Base-by-base conservation (phyloP, 2,797 vertebrate genomes). In the Spheniscus humboldti region DNA sequence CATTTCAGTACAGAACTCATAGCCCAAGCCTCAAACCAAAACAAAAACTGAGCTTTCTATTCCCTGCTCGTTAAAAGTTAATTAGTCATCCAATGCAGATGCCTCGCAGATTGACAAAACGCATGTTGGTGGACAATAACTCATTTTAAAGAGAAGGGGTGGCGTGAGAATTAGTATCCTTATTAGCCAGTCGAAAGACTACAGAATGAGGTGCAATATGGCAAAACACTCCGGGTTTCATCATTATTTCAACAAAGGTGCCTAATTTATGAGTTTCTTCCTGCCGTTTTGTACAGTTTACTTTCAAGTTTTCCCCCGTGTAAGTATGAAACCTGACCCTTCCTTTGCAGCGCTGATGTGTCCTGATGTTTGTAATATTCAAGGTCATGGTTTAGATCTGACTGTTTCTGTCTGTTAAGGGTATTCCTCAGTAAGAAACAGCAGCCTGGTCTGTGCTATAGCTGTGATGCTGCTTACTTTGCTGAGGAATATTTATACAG, bases 21-120 rank as follows among this genome's bases (percentile, higher is more conserved):
- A 82, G 76, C 24, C 33, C 3, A 39, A 81, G 74, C 48, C 62
- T 23, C 37, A 94, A 91, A 52, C 15, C 69, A 76, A 88, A 94
- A 60, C 72, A 88, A 84, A 67, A 48, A 4, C 18, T 24, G 47
- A 89, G 52, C 50, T 47, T 78, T 82, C 66, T 74, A 28, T 47
- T 92, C 79, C 60, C 86, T 35, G 4, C 30, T 80, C 91, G 82
- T 95, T 86, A 83, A 60, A 89, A 79, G 53, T 59, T 88, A 92
- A 93, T 90, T 80, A 92, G 45, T 41, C 73, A 81, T 41, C 35
- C 39, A 8, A 12, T 76, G 72, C 57, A 79, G 87, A 83, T 94
- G 87, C 81, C 59, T 86, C 82, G 52, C 28, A 77, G 68, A 63
- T 28, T 66, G 60, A 90, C 71, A 77, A 35, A 84, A 31, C 1